phyloP scores from a whole-genome alignment of 2,888 invertebrate genomes.

The Nomada hirtipes region DNA sequence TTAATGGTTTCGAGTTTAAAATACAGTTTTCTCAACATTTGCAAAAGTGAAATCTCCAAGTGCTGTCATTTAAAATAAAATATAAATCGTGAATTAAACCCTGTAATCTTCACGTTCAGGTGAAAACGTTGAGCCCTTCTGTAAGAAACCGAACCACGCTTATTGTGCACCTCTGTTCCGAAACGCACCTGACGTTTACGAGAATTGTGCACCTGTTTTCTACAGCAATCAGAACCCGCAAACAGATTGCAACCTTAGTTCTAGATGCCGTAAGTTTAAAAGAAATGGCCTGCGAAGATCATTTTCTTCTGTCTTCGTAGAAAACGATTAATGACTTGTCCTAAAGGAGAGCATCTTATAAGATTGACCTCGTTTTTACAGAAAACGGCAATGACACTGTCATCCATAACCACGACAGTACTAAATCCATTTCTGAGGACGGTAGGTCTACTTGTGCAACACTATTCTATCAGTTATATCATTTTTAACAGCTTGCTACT shows the following conservation, averaged over 20 bases:
- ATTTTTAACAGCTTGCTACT: background rate
- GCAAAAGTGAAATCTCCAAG: no score
- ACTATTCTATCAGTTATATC: background rate
- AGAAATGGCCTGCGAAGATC: background rate
- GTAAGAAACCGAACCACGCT: conserved; percentile 51
- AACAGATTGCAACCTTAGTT: conserved; percentile 62
- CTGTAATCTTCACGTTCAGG: conserved; percentile 55
- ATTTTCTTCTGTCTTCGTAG: background rate
- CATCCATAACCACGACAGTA: conserved; percentile 35
- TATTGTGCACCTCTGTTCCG: conserved; percentile 68
- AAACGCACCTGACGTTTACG: conserved; percentile 33
- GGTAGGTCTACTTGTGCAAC: conserved; percentile 20
- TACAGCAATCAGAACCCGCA: conserved; percentile 59
- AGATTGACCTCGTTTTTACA: conserved; percentile 43
- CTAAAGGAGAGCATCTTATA: no score
- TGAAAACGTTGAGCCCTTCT: conserved; percentile 75
- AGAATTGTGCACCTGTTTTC: conserved; percentile 74
- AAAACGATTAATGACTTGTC: background rate
- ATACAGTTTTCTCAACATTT: no score
- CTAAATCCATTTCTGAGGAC: conserved; percentile 2
- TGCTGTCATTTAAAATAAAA: background rate
- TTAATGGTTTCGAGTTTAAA: no score
- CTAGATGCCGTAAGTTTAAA: conserved; percentile 77
- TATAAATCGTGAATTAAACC: background rate
- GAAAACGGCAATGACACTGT: conserved; percentile 69